Evolutionary conservation across 1,140 invertebrate genomes (phyloP).

Genomic region (Cryptotermes secundus): DNA sequence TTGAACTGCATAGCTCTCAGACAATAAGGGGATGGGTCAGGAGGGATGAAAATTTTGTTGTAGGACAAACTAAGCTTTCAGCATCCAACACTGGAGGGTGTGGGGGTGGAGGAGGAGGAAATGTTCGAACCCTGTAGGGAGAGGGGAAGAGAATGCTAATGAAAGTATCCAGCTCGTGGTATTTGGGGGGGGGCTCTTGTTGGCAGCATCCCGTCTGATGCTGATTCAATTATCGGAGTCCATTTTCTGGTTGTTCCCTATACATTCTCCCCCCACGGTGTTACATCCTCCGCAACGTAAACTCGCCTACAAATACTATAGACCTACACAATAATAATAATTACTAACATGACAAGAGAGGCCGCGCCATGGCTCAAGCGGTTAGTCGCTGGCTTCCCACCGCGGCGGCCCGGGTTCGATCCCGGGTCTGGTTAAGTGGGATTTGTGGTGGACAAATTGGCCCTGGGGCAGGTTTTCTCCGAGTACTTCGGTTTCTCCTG

Average conservation of each 20-base stretch:
- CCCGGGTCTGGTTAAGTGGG: too few relatives aligned
- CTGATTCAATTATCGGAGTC: slow-evolving; percentile 4
- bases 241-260: background rate
- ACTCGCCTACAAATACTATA: background rate
- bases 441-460: too few relatives aligned
- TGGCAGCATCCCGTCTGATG: background rate
- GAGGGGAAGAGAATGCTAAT: background rate
- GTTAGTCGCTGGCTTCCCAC: too few relatives aligned
- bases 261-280: background rate
- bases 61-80: background rate
- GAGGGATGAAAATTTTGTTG: background rate
- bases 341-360: too few relatives aligned
- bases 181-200: background rate
- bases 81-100: background rate
- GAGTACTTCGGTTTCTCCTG: too few relatives aligned
- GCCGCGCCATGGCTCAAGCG: too few relatives aligned
- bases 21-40: background rate
- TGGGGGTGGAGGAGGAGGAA: background rate
- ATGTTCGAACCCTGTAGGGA: background rate
- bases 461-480: too few relatives aligned
- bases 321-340: background rate
- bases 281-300: background rate
- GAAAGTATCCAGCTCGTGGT: background rate
- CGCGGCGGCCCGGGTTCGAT: too few relatives aligned
- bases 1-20: too few relatives aligned